Base-by-base conservation (phyloP, 2,888 invertebrate species). In the Maniola hyperantus region DNA sequence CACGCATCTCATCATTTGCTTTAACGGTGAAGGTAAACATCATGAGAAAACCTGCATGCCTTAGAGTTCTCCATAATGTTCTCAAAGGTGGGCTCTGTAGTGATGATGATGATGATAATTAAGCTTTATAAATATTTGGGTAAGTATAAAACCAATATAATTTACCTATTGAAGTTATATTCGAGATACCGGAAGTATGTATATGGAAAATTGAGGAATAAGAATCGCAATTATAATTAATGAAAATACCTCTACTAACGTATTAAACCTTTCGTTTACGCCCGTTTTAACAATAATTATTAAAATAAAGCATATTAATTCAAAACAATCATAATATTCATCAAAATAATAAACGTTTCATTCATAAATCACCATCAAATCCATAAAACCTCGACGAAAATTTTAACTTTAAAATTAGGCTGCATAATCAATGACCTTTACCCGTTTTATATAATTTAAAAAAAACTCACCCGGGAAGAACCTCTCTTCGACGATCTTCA, bases 401-500 rank as follows among this genome's bases (percentile, higher is more conserved):
- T 5, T 55, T 18, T 18, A 18, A 53, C 6, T 46, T 46, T 26
- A 33, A 6, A 58, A 33, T 58, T 7, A 58, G 8, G 20, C 42
- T 58, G 10, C 8, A 46, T 6, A 26, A 15, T 46, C 13, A 4
- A 50, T 6, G 26, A 18, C 26, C 6, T 51, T 26, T 20, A 42
- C 2, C 1, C 18, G 4, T 26, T 4, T 26, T n/a, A n/a, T 2
- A 4, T 57, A 33, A 20, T 15, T 18, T 1, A 54, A 50, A n/a
- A 58, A 54, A 54, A 65, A 64, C 75, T 76, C 59, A 77, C 76
- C 76, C 67, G 77, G 77, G 71, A 76, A 76, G 71, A 76, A 72
- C 68, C 71, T 68, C 70, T 76, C 76, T 72, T 76, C 76, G 65
- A 76, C 76, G 58, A 76, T 75, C 71, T 74, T 74, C 62, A 76